Evolutionary conservation across 2,113 vertebrate species (phyloP).

Genomic region (Pardalotus punctatus): DNA sequence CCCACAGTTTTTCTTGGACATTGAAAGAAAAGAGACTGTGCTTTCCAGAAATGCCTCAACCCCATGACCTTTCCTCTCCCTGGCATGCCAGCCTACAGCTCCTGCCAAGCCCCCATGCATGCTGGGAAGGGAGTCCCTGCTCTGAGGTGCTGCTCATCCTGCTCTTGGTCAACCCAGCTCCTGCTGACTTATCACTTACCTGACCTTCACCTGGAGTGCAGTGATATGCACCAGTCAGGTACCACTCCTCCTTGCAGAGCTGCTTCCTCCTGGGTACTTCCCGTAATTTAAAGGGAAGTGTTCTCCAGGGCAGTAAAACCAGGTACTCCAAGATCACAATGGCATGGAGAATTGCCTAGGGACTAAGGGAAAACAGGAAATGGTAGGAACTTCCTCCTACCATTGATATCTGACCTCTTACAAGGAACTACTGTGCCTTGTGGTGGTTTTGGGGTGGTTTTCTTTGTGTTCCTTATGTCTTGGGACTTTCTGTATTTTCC

Average conservation of each 20-base stretch:
- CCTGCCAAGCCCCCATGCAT: background rate
- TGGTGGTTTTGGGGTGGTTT: background rate
- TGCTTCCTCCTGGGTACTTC: background rate
- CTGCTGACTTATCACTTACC: background rate
- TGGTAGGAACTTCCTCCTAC: background rate
- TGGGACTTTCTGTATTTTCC: background rate
- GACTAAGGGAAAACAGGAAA: background rate
- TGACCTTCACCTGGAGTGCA: background rate
- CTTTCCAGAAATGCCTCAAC: background rate
- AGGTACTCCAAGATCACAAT: background rate
- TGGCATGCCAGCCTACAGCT: background rate
- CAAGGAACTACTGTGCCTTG: background rate
- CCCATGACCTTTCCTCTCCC: background rate
- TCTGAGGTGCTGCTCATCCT: background rate
- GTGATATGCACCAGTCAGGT: background rate
- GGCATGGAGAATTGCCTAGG: background rate
- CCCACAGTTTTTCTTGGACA: background rate
- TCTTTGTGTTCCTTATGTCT: background rate
- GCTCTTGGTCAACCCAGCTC: background rate
- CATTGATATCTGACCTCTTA: background rate
- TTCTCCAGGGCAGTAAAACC: background rate
- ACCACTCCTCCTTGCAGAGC: background rate
- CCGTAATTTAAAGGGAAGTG: background rate
- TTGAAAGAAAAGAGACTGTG: background rate
- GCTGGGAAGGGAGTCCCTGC: background rate